A percentile compares a stretch with the other conserved stretches of the same genome.
These are phyloP conservation scores for Neolamprologus longior DNA, from an alignment of 2,113 vertebrate genomes.

Conservation along the genomic window DNA sequence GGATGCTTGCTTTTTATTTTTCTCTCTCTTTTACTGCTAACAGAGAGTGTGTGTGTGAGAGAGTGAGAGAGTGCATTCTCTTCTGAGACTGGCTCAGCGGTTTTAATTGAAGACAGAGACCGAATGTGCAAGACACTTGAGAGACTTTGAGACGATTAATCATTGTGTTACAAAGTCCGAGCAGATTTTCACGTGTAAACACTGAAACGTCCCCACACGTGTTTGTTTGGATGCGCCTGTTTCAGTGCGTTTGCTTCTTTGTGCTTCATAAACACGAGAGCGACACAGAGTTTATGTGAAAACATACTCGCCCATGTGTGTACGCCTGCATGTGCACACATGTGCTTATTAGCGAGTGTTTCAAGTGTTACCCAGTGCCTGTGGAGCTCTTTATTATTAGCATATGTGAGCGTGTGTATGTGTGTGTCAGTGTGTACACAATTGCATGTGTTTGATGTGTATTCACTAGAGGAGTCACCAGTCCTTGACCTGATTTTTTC, in stretches of 20 bases:
- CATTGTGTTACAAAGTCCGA: constrained; percentile 12
- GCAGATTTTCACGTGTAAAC: constrained; percentile 15
- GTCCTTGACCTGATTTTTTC: constrained; percentile 46
- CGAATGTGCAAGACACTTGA: constrained; percentile 7
- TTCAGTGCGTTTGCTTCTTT: constrained; percentile 25
- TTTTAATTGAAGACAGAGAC: constrained; percentile 63
- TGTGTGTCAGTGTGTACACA: constrained; percentile 32
- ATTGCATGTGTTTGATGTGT: constrained; percentile 55
- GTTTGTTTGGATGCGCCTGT: constrained; percentile 27
- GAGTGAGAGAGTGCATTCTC: not conserved
- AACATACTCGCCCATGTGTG: constrained; percentile 30
- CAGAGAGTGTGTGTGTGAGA: not conserved
- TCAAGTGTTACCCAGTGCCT: constrained; percentile 48
- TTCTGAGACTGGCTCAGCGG: not conserved
- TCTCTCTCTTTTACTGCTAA: not conserved
- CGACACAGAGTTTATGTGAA: constrained; percentile 39
- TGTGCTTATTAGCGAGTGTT: constrained; percentile 65
- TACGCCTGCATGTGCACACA: constrained; percentile 25
- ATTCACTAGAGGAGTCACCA: constrained; percentile 39
- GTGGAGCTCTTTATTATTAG: constrained; percentile 66
- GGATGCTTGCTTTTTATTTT: not conserved
- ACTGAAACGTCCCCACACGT: not conserved
- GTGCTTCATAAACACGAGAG: not conserved
- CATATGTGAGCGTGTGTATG: constrained; percentile 36
- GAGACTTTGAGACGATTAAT: constrained; percentile 19